A percentile compares a stretch with the other conserved stretches of the same genome.
Evolutionary conservation across 2,113 vertebrate species (phyloP).

Genomic region (Siniperca chuatsi): DNA sequence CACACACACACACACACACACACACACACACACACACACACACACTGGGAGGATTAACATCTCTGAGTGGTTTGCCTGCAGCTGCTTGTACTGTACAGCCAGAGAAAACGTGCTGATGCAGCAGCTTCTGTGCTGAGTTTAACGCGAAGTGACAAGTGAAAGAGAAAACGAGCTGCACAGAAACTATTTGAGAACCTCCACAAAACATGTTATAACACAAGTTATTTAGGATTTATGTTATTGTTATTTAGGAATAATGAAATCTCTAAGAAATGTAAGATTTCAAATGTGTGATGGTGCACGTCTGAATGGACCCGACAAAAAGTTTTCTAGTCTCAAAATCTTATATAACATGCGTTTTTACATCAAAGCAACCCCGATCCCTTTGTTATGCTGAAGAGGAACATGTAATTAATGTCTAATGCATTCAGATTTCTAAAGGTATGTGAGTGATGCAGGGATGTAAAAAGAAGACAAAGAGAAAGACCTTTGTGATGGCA

Average conservation of each 20-base stretch:
- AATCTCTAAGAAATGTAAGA: neutral
- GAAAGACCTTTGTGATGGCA: neutral
- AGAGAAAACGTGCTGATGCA: slow-evolving; percentile 8
- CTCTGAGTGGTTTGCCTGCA: slow-evolving; percentile 5
- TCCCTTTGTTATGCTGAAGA: neutral
- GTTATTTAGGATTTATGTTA: neutral
- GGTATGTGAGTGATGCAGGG: fast-evolving
- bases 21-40: neutral
- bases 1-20: neutral
- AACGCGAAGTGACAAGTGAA: slow-evolving; percentile 1
- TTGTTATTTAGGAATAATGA: neutral
- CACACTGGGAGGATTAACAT: neutral
- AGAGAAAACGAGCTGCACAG: neutral
- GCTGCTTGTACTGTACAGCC: neutral
- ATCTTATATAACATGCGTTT: neutral
- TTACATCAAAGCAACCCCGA: neutral
- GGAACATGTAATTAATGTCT: neutral
- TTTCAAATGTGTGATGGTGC: neutral
- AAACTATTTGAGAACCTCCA: neutral
- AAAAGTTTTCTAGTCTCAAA: neutral
- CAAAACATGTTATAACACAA: neutral
- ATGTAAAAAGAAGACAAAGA: neutral
- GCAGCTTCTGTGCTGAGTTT: slow-evolving; percentile 2
- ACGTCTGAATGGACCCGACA: too few relatives aligned
- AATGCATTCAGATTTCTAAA: too few relatives aligned